Evolutionary conservation across 2,888 invertebrate species (phyloP).

Genomic region (Hetaerina titia): DNA sequence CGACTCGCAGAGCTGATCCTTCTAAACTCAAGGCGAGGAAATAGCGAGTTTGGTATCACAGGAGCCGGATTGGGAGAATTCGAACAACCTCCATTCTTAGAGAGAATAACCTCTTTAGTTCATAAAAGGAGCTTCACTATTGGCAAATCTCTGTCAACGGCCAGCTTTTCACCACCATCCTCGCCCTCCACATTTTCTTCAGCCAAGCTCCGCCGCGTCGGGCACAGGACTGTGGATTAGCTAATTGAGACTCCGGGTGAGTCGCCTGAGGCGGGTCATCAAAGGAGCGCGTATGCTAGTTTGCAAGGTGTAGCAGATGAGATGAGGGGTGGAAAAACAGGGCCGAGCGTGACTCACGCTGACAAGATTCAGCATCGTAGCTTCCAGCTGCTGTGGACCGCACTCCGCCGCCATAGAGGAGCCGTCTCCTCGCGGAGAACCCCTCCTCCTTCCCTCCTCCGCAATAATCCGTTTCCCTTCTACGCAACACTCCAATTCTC

Average conservation of each 20-base stretch:
- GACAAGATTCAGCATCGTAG: neutral
- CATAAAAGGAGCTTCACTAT: too few species aligned
- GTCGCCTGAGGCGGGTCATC: neutral
- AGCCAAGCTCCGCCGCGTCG: neutral
- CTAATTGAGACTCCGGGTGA: neutral
- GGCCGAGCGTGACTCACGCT: neutral
- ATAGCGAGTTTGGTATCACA: too few species aligned
- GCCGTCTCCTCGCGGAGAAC: neutral
- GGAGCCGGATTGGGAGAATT: too few species aligned
- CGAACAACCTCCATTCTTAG: too few species aligned
- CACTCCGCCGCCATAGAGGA: neutral
- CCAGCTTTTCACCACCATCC: neutral
- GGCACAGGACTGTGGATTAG: neutral
- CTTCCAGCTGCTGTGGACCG: neutral
- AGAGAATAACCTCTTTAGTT: too few species aligned
- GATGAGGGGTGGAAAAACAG: neutral
- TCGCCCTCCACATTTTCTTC: neutral
- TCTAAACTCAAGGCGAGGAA: too few species aligned
- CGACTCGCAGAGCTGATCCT: too few species aligned
- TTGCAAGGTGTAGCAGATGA: neutral
- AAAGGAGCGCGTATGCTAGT: neutral
- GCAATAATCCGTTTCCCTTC: neutral
- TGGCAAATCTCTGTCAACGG: too few species aligned
- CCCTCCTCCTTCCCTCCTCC: neutral
- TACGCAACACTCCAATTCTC: slow-evolving; percentile 8